Evolutionary conservation across 2,113 vertebrate species (phyloP), one percentile per base, ranked within the genome.

Genomic region (Geothlypis trichas): DNA sequence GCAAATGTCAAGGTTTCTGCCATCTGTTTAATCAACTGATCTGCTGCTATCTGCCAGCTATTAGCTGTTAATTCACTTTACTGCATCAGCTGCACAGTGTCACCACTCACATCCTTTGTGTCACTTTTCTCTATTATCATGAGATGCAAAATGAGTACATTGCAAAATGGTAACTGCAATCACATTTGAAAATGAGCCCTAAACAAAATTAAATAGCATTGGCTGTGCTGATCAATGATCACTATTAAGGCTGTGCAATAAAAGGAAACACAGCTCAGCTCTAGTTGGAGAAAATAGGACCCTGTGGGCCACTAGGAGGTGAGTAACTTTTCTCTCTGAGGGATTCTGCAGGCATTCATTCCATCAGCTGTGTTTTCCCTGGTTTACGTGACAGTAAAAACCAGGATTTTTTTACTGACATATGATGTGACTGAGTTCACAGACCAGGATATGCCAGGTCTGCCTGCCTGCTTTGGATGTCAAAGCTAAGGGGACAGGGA

Each of bases 201-300:
- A 90, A 80, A 71, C 67, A 93, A 74, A 95, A 90, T 93, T 91
- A 91, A 91, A 55, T 89, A 78, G 78, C 21, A 23, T 41, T 91
- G 86, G 55, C 51, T 18, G 39, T 54, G 42, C 59, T 85, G 87
- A 96, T 96, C 87, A 74, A 88, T 88, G 90, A 37, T 62, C 1
- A 3, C 78, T 93, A 65, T 96, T 88, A 94, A 90, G 79, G 28
- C 52, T 71, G 47, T 57, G 69, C 77, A 68, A 92, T 89, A 77
- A 94, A 91, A 72, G 55, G 44, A 95, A 95, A 74, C 1, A 31
- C 75, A 90, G 79, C 79, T 86, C 85, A 75, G 68, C 66, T 84
- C 69, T 67, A 37, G 39, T 44, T 94, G 95, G 71, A 91, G 75
- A 80, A 81, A 95, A 93, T 74, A 93, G 85, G 93, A 94, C 92